Evolutionary conservation across 2,113 vertebrate genomes (phyloP).

Genomic region (Chauna torquata): DNA sequence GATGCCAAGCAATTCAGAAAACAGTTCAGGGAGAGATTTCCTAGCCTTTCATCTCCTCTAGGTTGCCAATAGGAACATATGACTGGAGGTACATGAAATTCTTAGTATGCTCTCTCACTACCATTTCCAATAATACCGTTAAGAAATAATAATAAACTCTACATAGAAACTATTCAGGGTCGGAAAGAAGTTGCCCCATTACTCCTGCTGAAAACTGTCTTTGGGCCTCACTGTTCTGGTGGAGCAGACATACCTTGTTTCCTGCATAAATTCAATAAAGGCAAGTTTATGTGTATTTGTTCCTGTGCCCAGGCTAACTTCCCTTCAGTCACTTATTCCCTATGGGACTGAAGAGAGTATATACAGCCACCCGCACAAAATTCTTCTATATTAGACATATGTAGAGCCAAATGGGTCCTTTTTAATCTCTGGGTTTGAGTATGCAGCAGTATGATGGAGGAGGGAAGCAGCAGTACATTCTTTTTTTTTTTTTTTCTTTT

Average conservation of each 20-base stretch:
- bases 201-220: background rate
- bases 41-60: background rate
- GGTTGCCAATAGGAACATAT: background rate
- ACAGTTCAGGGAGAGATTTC: background rate
- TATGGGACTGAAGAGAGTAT: background rate
- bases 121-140: background rate
- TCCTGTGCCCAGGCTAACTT: background rate
- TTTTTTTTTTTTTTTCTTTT: background rate
- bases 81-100: background rate
- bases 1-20: slow-evolving; percentile 1
- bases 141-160: slow-evolving; percentile 17
- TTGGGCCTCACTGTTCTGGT: background rate
- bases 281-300: background rate
- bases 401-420: background rate
- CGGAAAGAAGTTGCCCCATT: background rate
- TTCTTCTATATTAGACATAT: background rate
- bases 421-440: background rate
- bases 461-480: background rate
- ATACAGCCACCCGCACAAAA: background rate
- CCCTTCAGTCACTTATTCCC: background rate
- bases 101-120: background rate
- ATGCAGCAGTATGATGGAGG: background rate
- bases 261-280: background rate
- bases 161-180: background rate
- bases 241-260: background rate